These are phyloP conservation scores for Acromyrmex heyeri DNA, from an alignment of 1,140 invertebrate species.

Conservation along the genomic window DNA sequence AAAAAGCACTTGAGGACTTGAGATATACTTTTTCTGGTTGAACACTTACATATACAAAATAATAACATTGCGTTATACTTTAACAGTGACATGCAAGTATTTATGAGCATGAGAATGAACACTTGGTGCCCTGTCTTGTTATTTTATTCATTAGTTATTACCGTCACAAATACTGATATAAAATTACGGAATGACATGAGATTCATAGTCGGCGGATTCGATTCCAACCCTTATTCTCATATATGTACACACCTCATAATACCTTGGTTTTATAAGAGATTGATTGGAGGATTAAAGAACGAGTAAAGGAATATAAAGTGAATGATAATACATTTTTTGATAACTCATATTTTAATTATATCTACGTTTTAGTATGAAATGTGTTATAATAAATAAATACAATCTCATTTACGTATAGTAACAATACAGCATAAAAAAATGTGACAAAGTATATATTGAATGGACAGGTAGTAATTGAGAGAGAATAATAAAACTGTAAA, in stretches of 20 bases:
- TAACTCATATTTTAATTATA: not conserved
- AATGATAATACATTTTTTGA: not conserved
- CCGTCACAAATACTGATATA: not conserved
- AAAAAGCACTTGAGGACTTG: not conserved
- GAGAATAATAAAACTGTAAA: not conserved
- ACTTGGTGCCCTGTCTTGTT: not conserved
- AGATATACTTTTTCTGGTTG: not conserved
- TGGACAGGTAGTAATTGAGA: constrained; percentile 5
- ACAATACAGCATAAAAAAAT: not conserved
- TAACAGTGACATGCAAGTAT: not conserved
- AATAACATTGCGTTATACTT: not conserved
- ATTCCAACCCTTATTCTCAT: not conserved
- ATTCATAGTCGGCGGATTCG: not conserved
- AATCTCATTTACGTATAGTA: not conserved
- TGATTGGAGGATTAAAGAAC: not conserved
- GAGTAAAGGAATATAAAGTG: not conserved
- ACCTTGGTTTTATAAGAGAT: not conserved
- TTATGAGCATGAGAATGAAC: not conserved
- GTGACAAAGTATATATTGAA: too few species aligned
- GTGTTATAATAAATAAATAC: not conserved
- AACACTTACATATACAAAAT: not conserved
- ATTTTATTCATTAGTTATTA: not conserved
- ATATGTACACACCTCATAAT: too few species aligned
- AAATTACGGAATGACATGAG: not conserved
- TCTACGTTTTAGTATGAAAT: not conserved